Conservation (phyloP, 2,113 vertebrate genomes). For the Hippolais icterina region DNA sequence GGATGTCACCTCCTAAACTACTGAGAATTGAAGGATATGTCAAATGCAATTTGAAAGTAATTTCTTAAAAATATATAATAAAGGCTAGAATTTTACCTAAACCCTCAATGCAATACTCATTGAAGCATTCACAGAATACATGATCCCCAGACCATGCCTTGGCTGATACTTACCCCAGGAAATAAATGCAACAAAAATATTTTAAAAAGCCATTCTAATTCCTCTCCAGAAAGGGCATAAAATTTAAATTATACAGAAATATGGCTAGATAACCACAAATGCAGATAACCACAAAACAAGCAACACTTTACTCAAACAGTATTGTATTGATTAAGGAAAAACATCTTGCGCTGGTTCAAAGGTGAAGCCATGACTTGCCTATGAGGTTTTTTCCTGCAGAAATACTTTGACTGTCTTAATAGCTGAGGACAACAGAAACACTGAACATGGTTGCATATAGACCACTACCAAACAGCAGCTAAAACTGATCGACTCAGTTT, state of each 20-base stretch:
- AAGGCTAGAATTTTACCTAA: slow-evolving; percentile 4
- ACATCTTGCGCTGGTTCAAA: neutral
- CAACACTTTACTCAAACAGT: neutral
- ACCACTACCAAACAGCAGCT: neutral
- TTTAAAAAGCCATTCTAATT: neutral
- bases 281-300: neutral
- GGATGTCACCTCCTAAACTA: neutral
- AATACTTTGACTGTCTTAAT: neutral
- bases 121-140: neutral
- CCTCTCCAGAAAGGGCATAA: neutral
- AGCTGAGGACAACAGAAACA: neutral
- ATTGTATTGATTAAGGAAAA: neutral
- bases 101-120: neutral
- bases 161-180: accelerated
- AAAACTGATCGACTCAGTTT: neutral
- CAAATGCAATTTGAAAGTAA: neutral
- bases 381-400: neutral
- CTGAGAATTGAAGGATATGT: neutral
- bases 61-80: neutral
- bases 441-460: neutral
- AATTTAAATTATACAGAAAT: neutral
- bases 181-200: neutral
- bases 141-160: neutral
- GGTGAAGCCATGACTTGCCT: neutral
- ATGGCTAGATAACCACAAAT: neutral